phyloP scores from a whole-genome alignment of 2,888 invertebrate genomes.

The Ptilodon capucinus region DNA sequence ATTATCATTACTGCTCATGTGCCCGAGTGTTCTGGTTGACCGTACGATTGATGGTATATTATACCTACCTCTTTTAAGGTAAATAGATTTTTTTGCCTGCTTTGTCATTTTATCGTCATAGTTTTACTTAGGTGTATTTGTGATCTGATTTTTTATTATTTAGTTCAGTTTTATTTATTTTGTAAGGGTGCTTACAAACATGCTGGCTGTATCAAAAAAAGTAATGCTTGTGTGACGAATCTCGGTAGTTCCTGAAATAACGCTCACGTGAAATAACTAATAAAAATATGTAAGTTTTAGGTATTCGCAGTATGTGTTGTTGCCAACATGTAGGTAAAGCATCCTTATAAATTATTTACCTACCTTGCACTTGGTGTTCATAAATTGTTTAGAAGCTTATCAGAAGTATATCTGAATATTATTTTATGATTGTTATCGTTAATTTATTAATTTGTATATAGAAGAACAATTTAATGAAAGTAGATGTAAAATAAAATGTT shows the following conservation, averaged over 20 bases:
- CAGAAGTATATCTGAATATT: constrained; percentile 12
- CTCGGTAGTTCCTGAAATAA: too few species aligned
- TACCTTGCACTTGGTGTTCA: neutral
- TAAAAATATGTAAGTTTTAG: too few species aligned
- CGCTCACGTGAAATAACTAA: too few species aligned
- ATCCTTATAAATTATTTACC: neutral
- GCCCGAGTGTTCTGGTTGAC: neutral
- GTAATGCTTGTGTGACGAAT: too few species aligned
- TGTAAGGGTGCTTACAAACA: neutral
- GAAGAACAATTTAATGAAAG: constrained; percentile 21
- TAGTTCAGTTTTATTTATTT: neutral
- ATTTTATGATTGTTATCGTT: constrained; percentile 29
- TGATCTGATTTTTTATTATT: neutral
- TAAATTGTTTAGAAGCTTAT: neutral
- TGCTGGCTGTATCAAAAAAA: too few species aligned
- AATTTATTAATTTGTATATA: constrained; percentile 37
- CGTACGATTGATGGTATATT: neutral
- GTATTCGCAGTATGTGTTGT: too few species aligned
- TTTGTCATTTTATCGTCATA: neutral
- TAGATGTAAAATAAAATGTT: constrained; percentile 32
- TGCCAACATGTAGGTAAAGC: too few species aligned
- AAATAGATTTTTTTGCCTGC: neutral
- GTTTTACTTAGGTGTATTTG: neutral
- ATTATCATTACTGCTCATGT: neutral
- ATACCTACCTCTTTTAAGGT: neutral